phyloP scores from a whole-genome alignment of 1,140 invertebrate species.

The Panagrolaimus sp. region DNA sequence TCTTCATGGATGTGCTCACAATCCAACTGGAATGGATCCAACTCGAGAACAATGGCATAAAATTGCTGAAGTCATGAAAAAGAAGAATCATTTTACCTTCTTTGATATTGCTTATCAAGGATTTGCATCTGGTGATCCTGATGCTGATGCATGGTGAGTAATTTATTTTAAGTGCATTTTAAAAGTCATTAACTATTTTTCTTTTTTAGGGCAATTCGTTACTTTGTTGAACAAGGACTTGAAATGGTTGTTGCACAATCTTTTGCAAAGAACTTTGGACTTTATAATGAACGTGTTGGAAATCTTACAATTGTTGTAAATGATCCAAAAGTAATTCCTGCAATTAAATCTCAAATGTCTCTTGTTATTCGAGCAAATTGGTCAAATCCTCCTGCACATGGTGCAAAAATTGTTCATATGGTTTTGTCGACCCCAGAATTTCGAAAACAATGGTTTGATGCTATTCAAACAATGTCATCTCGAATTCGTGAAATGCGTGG shows the following conservation, averaged over 20 bases:
- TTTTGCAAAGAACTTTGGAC: constrained; percentile 97
- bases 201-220: constrained; percentile 66
- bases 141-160: constrained; percentile 84
- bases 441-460: constrained; percentile 71
- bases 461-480: constrained; percentile 71
- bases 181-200: too few species aligned
- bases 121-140: constrained; percentile 88
- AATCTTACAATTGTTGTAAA: constrained; percentile 78
- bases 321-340: constrained; percentile 65
- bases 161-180: too few species aligned
- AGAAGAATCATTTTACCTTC: constrained; percentile 55
- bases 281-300: constrained; percentile 89
- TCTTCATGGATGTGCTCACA: constrained; percentile 92
- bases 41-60: constrained; percentile 62
- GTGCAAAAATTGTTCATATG: constrained; percentile 79
- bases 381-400: constrained; percentile 70
- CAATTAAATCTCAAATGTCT: constrained; percentile 79
- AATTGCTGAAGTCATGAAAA: constrained; percentile 60
- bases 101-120: constrained; percentile 60
- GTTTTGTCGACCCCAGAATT: constrained; percentile 75
- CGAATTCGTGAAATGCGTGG: constrained; percentile 82
- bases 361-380: constrained; percentile 70
- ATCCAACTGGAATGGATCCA: constrained; percentile 75
- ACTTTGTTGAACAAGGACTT: constrained; percentile 76
- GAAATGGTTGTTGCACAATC: constrained; percentile 87